Conservation (phyloP, 2,888 invertebrate genomes). For the Harpalus rufipes region DNA sequence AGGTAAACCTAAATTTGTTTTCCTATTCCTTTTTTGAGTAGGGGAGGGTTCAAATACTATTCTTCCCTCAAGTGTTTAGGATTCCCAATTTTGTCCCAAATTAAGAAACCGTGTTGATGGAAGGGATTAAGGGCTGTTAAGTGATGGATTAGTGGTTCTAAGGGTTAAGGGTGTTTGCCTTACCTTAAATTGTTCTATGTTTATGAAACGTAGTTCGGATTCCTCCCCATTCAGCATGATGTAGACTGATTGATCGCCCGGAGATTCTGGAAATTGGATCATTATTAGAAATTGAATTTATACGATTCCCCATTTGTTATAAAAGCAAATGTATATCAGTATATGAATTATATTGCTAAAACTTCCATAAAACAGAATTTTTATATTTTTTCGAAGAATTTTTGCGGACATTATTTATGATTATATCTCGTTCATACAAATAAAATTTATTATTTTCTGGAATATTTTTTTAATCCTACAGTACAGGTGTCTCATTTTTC, state of each 20-base stretch:
- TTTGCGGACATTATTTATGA: too few species aligned
- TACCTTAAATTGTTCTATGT: conserved; percentile 86
- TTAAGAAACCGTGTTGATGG: not conserved
- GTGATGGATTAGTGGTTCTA: conserved; percentile 6
- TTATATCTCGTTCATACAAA: too few species aligned
- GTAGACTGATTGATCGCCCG: conserved; percentile 91
- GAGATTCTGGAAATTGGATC: conserved; percentile 80
- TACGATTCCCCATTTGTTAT: not conserved
- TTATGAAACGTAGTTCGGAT: conserved; percentile 93
- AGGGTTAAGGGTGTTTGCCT: conserved; percentile 68
- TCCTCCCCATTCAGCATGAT: conserved; percentile 96
- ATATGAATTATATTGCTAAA: too few species aligned
- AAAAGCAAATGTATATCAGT: not conserved
- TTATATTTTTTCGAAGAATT: too few species aligned
- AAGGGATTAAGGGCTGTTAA: not conserved
- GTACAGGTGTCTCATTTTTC: too few species aligned
- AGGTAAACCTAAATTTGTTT: too few species aligned
- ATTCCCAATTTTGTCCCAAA: not conserved
- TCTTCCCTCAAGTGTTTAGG: not conserved
- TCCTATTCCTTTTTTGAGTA: not conserved
- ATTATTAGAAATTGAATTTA: not conserved
- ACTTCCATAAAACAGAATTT: too few species aligned
- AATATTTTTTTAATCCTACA: too few species aligned
- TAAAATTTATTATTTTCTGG: too few species aligned
- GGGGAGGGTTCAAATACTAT: not conserved